phyloP scores from a whole-genome alignment of 2,797 vertebrate genomes.

The Aeoliscus strigatus region DNA sequence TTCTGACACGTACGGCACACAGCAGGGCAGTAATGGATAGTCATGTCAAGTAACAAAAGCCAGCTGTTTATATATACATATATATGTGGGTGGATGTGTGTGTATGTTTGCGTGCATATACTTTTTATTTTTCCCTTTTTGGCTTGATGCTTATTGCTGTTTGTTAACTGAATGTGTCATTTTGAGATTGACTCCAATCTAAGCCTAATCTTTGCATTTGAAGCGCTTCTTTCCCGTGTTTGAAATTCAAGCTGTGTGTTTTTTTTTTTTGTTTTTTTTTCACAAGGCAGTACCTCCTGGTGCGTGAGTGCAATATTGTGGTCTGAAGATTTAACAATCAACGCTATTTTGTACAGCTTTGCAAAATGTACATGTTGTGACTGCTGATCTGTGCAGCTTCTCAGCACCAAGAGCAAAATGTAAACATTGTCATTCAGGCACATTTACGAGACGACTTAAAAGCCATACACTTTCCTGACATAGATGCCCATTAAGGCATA shows the following conservation, averaged over 20 bases:
- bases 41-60: slow-evolving; percentile 72
- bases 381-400: slow-evolving; percentile 77
- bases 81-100: slow-evolving; percentile 64
- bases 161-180: slow-evolving; percentile 72
- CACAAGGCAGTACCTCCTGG: slow-evolving; percentile 66
- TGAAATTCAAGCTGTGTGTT: slow-evolving; percentile 63
- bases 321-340: slow-evolving; percentile 77
- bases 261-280: slow-evolving; percentile 15
- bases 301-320: slow-evolving; percentile 72
- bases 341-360: slow-evolving; percentile 77
- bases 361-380: slow-evolving; percentile 76
- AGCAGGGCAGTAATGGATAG: slow-evolving; percentile 63
- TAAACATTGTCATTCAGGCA: slow-evolving; percentile 65
- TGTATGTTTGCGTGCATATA: slow-evolving; percentile 36
- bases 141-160: slow-evolving; percentile 71
- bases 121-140: slow-evolving; percentile 32
- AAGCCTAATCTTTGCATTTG: slow-evolving; percentile 64
- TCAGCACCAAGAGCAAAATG: slow-evolving; percentile 70
- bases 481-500: slow-evolving; percentile 57
- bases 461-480: slow-evolving; percentile 77
- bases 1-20: slow-evolving; percentile 65
- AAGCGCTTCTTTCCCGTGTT: slow-evolving; percentile 64
- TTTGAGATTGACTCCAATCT: slow-evolving; percentile 60
- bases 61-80: slow-evolving; percentile 78
- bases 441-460: slow-evolving; percentile 70